Conservation (phyloP, 2,113 vertebrate species). For the Pagrus major region DNA sequence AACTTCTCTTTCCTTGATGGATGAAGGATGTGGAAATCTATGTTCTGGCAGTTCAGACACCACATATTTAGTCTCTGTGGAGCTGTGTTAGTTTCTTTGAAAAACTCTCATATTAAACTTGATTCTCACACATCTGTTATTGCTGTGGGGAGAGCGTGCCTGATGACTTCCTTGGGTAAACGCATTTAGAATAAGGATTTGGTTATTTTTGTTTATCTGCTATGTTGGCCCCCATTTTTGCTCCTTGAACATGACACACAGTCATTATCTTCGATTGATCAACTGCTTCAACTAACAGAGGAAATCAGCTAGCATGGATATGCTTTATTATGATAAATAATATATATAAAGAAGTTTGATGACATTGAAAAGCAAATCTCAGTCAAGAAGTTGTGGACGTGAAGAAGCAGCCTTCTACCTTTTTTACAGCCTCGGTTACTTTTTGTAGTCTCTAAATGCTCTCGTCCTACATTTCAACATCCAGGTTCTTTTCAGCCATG, state of each 20-base stretch:
- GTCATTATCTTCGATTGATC: neutral
- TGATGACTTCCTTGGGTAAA: slow-evolving; percentile 10
- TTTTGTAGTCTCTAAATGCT: slow-evolving; percentile 48
- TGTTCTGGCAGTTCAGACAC: slow-evolving; percentile 51
- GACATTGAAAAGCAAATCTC: slow-evolving; percentile 23
- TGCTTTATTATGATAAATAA: neutral
- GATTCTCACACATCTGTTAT: slow-evolving; percentile 37
- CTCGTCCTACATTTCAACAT: slow-evolving; percentile 54
- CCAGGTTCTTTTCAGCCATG: slow-evolving; percentile 55
- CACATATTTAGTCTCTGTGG: slow-evolving; percentile 49
- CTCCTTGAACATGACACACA: neutral
- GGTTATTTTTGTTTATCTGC: neutral
- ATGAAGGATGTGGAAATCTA: slow-evolving; percentile 59
- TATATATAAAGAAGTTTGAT: neutral
- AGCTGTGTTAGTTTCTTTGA: slow-evolving; percentile 61
- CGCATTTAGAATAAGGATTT: neutral
- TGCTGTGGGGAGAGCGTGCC: slow-evolving; percentile 11
- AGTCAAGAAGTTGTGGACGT: neutral
- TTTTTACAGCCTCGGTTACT: slow-evolving; percentile 10
- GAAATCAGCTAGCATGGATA: neutral
- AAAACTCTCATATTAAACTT: slow-evolving; percentile 42
- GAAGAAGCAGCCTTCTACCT: slow-evolving; percentile 8
- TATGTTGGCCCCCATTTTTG: neutral
- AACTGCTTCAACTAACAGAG: neutral
- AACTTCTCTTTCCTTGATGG: slow-evolving; percentile 53